Evolutionary conservation across 2,797 vertebrate genomes (phyloP), one percentile per base, ranked within the genome.

Genomic region (Lindbergichthys nudifrons): DNA sequence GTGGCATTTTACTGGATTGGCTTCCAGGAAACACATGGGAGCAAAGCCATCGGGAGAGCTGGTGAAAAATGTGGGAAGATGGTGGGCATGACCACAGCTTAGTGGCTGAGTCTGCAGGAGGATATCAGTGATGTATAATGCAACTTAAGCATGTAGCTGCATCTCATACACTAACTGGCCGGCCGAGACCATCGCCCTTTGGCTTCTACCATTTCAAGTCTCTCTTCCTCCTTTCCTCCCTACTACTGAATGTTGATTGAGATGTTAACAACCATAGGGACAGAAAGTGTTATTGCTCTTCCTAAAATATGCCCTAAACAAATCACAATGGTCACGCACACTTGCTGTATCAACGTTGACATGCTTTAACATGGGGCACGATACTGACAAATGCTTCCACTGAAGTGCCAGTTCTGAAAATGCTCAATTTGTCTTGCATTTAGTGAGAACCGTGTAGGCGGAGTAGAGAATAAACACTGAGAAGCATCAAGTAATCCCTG

Each of bases 401-500:
- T 92, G 84, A 92, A 90, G 90, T 88, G 88, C 84, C 87, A 90
- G 81, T 80, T 83, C 62, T 32, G 45, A 87, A 90, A 92, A 90
- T 81, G 84, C 79, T 88, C 88, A 92, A 88, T 91, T 91, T 90
- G 87, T 92, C 86, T 89, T 89, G 86, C 86, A 87, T 92, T 92
- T 89, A 91, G 86, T 23, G 67, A 81, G 72, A 87, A 86, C 56
- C 72, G 57, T 74, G 90, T 88, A 86, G 88, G 88, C 83, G 82
- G 83, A 81, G 76, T 73, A 65, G 79, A 91, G 84, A 91, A 89
- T 88, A 91, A 92, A 92, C 91, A 91, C 85, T 73, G 79, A 75
- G 80, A 88, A 88, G 87, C 89, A 88, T 90, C 89, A 90, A 91
- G 91, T 92, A 92, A 92, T 93, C 86, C 92, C 84, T 90, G 88